Conservation (phyloP, 2,888 invertebrate species). For the Zelleria hepariella region DNA sequence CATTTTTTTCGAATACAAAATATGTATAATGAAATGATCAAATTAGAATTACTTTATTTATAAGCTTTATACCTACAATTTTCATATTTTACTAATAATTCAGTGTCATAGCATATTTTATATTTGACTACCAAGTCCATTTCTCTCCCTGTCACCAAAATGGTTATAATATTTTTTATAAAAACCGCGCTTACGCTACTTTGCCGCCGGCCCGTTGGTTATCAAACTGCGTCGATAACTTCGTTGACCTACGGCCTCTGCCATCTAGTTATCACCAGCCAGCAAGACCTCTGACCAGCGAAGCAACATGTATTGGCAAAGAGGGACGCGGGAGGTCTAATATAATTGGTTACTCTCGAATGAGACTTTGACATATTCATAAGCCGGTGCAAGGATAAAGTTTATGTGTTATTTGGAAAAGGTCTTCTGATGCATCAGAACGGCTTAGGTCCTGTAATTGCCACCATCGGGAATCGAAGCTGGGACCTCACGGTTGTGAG, state of each 20-base stretch:
- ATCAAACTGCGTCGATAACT: slow-evolving; percentile 45
- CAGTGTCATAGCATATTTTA: too few relatives aligned
- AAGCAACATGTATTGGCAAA: neutral
- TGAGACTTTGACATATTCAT: neutral
- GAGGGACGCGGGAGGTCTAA: neutral
- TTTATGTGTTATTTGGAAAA: neutral
- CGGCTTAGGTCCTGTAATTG: neutral
- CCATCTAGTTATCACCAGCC: neutral
- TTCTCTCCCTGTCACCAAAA: too few relatives aligned
- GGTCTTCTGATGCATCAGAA: neutral
- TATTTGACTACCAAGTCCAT: neutral
- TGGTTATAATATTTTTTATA: neutral
- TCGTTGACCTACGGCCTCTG: slow-evolving; percentile 36
- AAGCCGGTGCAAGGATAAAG: neutral
- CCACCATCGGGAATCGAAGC: too few relatives aligned
- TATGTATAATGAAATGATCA: too few relatives aligned
- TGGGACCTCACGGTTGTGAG: too few relatives aligned
- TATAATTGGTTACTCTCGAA: neutral
- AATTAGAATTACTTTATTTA: too few relatives aligned
- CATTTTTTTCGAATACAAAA: too few relatives aligned
- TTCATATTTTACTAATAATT: too few relatives aligned
- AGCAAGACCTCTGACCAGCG: neutral
- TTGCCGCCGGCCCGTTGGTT: slow-evolving; percentile 17
- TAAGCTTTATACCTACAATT: too few relatives aligned
- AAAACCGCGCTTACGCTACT: slow-evolving; percentile 23